Evolutionary conservation across 2,797 vertebrate species (phyloP).

Genomic region (Poecilia picta): DNA sequence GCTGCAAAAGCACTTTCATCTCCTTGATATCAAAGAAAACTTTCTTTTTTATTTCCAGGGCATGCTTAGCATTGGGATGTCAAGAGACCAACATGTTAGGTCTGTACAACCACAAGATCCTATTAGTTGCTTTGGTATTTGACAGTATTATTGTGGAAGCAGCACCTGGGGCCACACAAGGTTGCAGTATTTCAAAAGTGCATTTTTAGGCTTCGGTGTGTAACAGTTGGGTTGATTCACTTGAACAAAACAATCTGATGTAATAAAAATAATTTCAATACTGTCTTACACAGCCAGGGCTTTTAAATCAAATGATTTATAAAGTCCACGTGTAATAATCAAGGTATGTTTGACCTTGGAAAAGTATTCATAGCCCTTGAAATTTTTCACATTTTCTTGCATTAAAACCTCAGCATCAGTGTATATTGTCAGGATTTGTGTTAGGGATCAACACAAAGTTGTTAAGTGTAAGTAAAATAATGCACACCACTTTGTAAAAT

Average conservation of each 20-base stretch:
- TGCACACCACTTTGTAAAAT: neutral
- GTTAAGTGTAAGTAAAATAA: neutral
- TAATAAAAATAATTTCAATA: neutral
- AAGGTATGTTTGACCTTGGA: neutral
- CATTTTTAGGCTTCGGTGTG: neutral
- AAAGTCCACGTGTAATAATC: neutral
- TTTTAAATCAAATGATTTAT: neutral
- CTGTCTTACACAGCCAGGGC: too few relatives aligned
- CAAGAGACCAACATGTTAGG: conserved; percentile 22
- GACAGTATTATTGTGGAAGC: neutral
- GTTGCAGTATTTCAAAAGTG: neutral
- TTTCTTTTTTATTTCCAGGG: conserved; percentile 47
- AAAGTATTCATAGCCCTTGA: neutral
- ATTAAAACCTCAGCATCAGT: neutral
- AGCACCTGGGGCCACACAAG: neutral
- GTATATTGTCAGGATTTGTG: neutral
- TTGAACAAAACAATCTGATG: neutral
- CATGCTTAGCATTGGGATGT: conserved; percentile 30
- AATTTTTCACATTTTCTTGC: neutral
- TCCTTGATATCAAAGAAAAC: conserved; percentile 59
- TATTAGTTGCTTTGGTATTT: conserved; percentile 10
- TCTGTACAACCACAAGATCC: conserved; percentile 18
- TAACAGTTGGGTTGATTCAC: neutral
- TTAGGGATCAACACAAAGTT: neutral
- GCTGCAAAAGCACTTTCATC: conserved; percentile 33